Percentiles rank a stretch among this genome's conserved stretches.
These are phyloP conservation scores for Bucco capensis DNA, from an alignment of 2,113 vertebrate species.

Conservation along the genomic window DNA sequence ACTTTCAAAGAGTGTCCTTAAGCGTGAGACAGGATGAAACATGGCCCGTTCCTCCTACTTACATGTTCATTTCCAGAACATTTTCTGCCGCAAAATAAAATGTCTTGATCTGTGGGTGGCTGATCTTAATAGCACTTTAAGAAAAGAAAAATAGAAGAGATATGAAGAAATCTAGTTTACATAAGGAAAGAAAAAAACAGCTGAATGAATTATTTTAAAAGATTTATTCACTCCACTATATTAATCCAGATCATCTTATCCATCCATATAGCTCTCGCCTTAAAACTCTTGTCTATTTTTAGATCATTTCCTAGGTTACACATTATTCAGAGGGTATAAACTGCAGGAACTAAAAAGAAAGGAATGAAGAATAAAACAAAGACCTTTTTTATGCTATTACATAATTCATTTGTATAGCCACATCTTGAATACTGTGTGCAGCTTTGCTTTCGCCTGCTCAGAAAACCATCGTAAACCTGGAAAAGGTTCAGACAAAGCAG, in stretches of 20 bases:
- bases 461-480: neutral
- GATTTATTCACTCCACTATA: neutral
- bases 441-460: neutral
- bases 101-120: constrained; percentile 90
- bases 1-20: neutral
- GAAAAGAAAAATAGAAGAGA: neutral
- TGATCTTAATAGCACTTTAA: constrained; percentile 92
- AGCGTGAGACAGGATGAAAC: neutral
- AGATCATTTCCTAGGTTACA: neutral
- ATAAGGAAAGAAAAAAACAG: neutral
- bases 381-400: neutral
- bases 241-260: neutral
- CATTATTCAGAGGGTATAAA: neutral
- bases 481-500: neutral
- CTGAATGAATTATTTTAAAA: neutral
- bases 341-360: neutral
- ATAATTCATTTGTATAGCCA: neutral
- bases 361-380: neutral
- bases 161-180: neutral
- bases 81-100: constrained; percentile 97
- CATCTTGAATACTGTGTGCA: neutral
- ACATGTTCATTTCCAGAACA: constrained; percentile 91
- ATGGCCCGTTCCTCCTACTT: constrained; percentile 65
- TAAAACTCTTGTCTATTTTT: neutral
- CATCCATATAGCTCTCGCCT: neutral